Conservation (phyloP, 2,888 invertebrate species). For the Desoria tigrina region DNA sequence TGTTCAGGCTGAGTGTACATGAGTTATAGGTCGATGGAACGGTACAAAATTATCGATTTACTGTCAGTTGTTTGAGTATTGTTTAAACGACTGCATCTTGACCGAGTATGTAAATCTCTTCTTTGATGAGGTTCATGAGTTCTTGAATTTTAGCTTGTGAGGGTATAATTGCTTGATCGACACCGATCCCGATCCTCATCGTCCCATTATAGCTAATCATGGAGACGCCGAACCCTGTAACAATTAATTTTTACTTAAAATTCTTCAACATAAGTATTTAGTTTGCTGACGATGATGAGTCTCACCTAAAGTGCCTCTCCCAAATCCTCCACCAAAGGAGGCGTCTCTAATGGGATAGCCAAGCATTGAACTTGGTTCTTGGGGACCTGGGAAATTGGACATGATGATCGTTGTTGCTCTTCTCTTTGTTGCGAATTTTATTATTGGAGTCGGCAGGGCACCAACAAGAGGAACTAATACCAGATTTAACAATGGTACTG, state of each 20-base stretch:
- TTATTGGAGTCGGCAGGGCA: constrained; percentile 39
- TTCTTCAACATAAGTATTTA: too few species aligned
- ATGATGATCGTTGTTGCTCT: constrained; percentile 47
- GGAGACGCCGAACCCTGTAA: constrained; percentile 41
- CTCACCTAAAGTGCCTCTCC: constrained; percentile 39
- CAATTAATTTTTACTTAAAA: constrained; percentile 12
- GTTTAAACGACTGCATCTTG: constrained; percentile 25
- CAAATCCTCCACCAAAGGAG: constrained; percentile 40
- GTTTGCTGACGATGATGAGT: too few species aligned
- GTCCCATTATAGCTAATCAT: constrained; percentile 40
- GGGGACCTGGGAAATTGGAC: constrained; percentile 36
- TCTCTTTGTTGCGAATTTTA: constrained; percentile 38
- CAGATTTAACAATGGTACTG: constrained; percentile 46
- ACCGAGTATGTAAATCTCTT: constrained; percentile 38
- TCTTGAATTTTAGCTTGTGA: constrained; percentile 36
- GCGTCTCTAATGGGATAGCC: constrained; percentile 37
- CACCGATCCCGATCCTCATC: constrained; percentile 37
- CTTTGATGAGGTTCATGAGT: constrained; percentile 33
- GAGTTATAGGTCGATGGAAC: too few species aligned
- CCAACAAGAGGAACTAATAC: constrained; percentile 47
- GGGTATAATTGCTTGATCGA: constrained; percentile 39
- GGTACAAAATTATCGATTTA: too few species aligned
- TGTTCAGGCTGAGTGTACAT: too few species aligned
- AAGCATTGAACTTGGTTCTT: constrained; percentile 34
- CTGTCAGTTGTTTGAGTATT: too few species aligned